Conservation (phyloP, 2,888 invertebrate genomes). For the Cheilosia soror region DNA sequence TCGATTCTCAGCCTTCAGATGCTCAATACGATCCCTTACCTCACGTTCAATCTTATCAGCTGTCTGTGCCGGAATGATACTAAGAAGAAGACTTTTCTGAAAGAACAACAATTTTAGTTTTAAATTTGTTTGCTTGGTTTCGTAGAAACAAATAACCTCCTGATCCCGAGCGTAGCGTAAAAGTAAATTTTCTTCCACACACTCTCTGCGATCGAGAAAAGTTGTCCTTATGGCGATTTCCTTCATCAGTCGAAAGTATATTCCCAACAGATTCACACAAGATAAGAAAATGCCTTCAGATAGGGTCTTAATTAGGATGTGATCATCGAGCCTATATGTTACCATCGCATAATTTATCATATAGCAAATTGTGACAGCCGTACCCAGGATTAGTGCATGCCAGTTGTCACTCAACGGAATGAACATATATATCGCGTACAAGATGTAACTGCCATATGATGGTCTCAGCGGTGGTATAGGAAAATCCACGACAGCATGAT, state of each 20-base stretch:
- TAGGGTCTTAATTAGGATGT: conserved; percentile 83
- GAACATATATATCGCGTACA: conserved; percentile 93
- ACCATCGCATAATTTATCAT: conserved; percentile 86
- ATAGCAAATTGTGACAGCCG: conserved; percentile 88
- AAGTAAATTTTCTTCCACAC: conserved; percentile 92
- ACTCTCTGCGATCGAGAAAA: conserved; percentile 93
- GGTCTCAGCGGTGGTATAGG: conserved; percentile 85
- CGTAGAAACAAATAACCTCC: conserved; percentile 85
- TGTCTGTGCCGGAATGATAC: conserved; percentile 94
- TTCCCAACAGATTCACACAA: conserved; percentile 92
- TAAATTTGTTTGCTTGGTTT: neutral
- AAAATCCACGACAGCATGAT: conserved; percentile 85
- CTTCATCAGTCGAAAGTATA: conserved; percentile 94
- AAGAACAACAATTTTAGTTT: conserved; percentile 55
- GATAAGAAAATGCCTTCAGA: conserved; percentile 86
- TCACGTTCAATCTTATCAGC: conserved; percentile 87
- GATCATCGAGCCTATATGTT: conserved; percentile 84
- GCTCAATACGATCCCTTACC: conserved; percentile 85
- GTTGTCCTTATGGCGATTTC: conserved; percentile 94
- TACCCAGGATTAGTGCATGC: conserved; percentile 88
- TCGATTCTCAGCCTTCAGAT: conserved; percentile 83
- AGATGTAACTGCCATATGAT: conserved; percentile 88
- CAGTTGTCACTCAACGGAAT: conserved; percentile 91
- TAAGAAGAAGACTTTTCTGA: conserved; percentile 92
- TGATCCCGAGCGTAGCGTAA: conserved; percentile 93